Conservation (phyloP, 2,888 invertebrate species). For the Gortyna flavago region DNA sequence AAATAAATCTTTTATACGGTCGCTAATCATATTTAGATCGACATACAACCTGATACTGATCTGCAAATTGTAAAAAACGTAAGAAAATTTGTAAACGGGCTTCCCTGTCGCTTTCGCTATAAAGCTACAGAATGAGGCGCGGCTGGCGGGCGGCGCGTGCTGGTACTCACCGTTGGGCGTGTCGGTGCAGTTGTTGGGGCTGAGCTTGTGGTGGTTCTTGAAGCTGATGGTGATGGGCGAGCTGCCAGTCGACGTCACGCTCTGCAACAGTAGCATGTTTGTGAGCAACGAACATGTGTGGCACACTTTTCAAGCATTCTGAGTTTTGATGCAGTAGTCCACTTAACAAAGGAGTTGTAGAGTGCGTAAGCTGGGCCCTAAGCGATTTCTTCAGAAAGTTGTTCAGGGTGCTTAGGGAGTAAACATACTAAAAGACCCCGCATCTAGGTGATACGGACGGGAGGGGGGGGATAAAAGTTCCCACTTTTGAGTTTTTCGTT, state of each 20-base stretch:
- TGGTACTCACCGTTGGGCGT: slow-evolving; percentile 65
- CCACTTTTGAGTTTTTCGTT: no score
- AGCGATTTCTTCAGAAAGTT: no score
- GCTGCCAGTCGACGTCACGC: slow-evolving; percentile 71
- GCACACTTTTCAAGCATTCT: no score
- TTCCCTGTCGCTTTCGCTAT: neutral
- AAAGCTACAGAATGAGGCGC: neutral
- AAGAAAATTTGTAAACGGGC: neutral
- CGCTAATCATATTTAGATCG: neutral
- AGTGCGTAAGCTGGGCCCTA: no score
- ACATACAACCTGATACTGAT: no score
- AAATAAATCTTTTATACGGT: neutral
- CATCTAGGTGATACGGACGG: no score
- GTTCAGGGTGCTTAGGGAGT: no score
- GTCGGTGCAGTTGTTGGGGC: slow-evolving; percentile 69
- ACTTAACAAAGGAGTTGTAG: no score
- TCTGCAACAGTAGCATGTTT: slow-evolving; percentile 37
- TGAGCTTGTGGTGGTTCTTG: slow-evolving; percentile 73
- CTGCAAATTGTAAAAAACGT: neutral
- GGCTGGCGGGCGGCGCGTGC: neutral
- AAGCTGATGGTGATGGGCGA: slow-evolving; percentile 85
- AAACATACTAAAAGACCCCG: no score
- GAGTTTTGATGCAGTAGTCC: no score
- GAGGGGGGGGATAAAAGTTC: no score
- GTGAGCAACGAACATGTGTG: neutral